phyloP scores from a whole-genome alignment of 2,797 vertebrate species.

The Leptatherina wallacei region DNA sequence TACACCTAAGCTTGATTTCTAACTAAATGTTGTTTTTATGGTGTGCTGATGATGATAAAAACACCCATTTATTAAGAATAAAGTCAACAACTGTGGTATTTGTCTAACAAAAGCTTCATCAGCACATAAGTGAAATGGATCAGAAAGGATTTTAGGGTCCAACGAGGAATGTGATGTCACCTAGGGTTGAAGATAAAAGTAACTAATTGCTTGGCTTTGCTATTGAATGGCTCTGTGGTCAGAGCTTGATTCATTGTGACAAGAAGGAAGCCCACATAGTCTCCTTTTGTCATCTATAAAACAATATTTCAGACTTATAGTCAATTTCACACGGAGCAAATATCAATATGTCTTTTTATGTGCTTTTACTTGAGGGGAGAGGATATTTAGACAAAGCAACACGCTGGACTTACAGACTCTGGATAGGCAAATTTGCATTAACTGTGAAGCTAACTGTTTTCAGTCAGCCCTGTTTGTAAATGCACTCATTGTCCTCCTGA shows the following conservation, averaged over 20 bases:
- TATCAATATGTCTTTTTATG: conserved; percentile 52
- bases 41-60: neutral
- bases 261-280: conserved; percentile 47
- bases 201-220: conserved; percentile 74
- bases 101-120: conserved; percentile 55
- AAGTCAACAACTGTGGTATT: conserved; percentile 22
- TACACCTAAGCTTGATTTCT: conserved; percentile 22
- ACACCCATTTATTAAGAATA: conserved; percentile 3
- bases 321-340: conserved; percentile 32
- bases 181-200: conserved; percentile 74
- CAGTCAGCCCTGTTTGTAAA: conserved; percentile 74
- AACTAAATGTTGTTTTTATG: neutral
- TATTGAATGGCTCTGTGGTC: conserved; percentile 57
- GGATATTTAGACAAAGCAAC: conserved; percentile 37
- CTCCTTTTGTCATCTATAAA: conserved; percentile 41
- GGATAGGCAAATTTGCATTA: conserved; percentile 47
- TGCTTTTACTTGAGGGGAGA: conserved; percentile 44
- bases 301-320: conserved; percentile 39
- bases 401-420: conserved; percentile 39
- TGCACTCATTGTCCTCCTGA: conserved; percentile 79
- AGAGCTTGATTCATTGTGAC: conserved; percentile 63
- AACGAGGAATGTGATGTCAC: conserved; percentile 73
- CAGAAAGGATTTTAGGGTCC: conserved; percentile 66
- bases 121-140: conserved; percentile 65
- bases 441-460: conserved; percentile 69